These are phyloP conservation scores for Falco novaeseelandiae DNA, from an alignment of 2,797 vertebrate species.

Conservation along the genomic window DNA sequence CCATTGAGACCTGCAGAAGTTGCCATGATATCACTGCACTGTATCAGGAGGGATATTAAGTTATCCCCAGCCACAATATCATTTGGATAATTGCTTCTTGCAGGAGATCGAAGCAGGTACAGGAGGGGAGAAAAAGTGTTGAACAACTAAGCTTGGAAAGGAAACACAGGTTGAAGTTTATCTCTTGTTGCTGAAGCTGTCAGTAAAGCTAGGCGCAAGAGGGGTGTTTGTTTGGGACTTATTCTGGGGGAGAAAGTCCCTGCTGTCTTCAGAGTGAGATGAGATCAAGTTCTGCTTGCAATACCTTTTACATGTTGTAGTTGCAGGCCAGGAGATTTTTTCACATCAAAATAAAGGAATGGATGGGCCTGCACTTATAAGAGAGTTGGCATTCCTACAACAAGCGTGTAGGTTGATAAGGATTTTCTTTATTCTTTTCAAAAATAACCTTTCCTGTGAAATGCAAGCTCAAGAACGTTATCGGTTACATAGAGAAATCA, in stretches of 20 bases:
- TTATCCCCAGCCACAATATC: conserved; percentile 11
- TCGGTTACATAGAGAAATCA: conserved; percentile 53
- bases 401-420: conserved; percentile 55
- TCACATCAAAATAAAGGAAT: conserved; percentile 53
- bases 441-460: conserved; percentile 67
- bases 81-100: conserved; percentile 50
- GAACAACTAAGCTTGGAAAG: conserved; percentile 25
- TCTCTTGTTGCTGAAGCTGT: conserved; percentile 36
- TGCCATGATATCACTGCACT: not conserved
- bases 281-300: conserved; percentile 55
- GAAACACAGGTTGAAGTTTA: conserved; percentile 26
- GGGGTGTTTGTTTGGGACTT: conserved; percentile 35
- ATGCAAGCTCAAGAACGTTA: conserved; percentile 61
- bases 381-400: conserved; percentile 63
- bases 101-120: not conserved
- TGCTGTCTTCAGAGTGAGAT: conserved; percentile 61
- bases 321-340: conserved; percentile 29
- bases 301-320: conserved; percentile 18
- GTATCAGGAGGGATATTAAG: conserved; percentile 15
- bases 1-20: not conserved
- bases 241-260: conserved; percentile 28
- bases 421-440: conserved; percentile 70
- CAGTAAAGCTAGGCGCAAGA: conserved; percentile 14
- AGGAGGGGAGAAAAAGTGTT: not conserved
- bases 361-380: conserved; percentile 45